These are phyloP conservation scores for Acleris sparsana DNA, from an alignment of 2,888 invertebrate species.

Conservation along the genomic window DNA sequence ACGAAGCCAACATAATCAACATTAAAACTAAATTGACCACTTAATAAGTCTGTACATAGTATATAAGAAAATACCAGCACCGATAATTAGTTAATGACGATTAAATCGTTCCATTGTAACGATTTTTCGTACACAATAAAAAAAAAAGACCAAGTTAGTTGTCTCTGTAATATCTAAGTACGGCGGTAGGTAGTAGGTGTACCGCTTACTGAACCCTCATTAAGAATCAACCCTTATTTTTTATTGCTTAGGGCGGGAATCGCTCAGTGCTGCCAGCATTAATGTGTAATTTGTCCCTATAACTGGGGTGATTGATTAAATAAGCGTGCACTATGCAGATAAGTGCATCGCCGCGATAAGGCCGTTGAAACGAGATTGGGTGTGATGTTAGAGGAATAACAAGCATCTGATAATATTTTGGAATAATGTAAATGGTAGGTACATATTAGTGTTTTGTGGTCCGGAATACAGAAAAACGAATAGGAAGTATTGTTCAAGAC, in stretches of 20 bases:
- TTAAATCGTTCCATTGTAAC: too few species aligned
- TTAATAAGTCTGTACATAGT: too few species aligned
- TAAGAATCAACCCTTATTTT: conserved; percentile 19
- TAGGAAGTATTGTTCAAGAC: too few species aligned
- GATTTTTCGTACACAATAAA: background rate
- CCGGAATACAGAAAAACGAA: too few species aligned
- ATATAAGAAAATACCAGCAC: too few species aligned
- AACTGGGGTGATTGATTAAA: conserved; percentile 78
- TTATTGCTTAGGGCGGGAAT: conserved; percentile 59
- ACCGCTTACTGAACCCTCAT: conserved; percentile 11
- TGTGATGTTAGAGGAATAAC: conserved; percentile 27
- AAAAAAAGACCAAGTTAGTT: too few species aligned
- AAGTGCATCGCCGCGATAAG: conserved; percentile 66
- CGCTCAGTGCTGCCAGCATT: conserved; percentile 74
- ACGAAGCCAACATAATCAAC: too few species aligned
- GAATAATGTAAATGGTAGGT: background rate
- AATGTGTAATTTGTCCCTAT: conserved; percentile 81
- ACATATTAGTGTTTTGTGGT: too few species aligned
- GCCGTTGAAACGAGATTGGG: conserved; percentile 44
- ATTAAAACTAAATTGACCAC: too few species aligned
- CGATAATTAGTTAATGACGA: too few species aligned
- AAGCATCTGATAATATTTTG: conserved; percentile 4
- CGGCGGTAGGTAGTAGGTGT: too few species aligned
- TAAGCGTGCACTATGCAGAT: conserved; percentile 74
- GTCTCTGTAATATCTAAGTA: background rate